Evolutionary conservation across 2,113 vertebrate species (phyloP).

Genomic region (Upupa epops): DNA sequence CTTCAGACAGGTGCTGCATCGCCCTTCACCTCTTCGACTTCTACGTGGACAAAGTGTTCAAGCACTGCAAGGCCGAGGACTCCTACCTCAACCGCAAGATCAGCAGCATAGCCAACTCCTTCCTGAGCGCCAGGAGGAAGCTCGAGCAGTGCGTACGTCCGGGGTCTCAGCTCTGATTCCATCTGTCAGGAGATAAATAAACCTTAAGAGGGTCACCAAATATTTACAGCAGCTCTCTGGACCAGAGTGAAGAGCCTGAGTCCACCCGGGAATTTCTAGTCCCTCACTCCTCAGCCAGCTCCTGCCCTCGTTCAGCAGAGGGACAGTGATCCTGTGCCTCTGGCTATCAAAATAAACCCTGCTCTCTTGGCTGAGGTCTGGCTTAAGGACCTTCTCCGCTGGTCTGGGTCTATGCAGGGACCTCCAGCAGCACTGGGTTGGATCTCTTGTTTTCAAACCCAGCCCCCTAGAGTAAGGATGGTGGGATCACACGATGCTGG

Average conservation of each 20-base stretch:
- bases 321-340: neutral
- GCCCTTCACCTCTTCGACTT: constrained; percentile 82
- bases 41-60: constrained; percentile 89
- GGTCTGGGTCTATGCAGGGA: neutral
- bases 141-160: constrained; percentile 73
- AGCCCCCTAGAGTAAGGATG: neutral
- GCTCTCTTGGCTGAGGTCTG: neutral
- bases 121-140: constrained; percentile 67
- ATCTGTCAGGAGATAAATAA: neutral
- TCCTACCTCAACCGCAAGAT: constrained; percentile 50
- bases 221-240: neutral
- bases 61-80: constrained; percentile 68
- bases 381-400: neutral
- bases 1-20: constrained; percentile 84
- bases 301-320: neutral
- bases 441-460: neutral
- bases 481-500: too few species aligned
- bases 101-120: constrained; percentile 80
- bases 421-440: neutral
- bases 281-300: neutral
- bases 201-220: neutral
- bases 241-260: neutral
- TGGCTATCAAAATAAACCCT: accelerated
- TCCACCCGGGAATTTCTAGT: neutral
- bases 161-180: neutral